Percentiles rank a stretch among this genome's conserved stretches.
phyloP scores from a whole-genome alignment of 2,888 invertebrate genomes.

The Neoscelio sp. region DNA sequence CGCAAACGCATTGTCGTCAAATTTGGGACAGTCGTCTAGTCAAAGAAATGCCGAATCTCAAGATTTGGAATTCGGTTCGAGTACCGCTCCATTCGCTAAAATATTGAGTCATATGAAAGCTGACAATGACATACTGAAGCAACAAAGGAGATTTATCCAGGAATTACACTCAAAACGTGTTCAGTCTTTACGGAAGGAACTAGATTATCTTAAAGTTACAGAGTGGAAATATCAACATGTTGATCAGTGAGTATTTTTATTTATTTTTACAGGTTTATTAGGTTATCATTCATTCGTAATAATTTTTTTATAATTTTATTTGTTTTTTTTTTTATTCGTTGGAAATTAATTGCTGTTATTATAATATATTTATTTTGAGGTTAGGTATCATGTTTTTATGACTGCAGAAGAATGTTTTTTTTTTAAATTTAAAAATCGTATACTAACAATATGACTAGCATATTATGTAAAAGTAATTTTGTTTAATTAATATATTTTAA shows the following conservation, averaged over 20 bases:
- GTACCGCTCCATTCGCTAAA: conserved; percentile 75
- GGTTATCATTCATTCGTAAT: no score
- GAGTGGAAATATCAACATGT: conserved; percentile 91
- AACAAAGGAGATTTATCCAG: conserved; percentile 85
- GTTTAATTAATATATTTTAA: no score
- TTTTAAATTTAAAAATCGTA: no score
- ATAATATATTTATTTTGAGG: no score
- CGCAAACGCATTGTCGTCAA: conserved; percentile 35
- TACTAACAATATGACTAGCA: no score
- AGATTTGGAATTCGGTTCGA: conserved; percentile 76
- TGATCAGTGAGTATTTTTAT: conserved; percentile 84
- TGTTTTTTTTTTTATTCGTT: no score
- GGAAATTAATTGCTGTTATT: no score
- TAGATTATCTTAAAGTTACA: conserved; percentile 90
- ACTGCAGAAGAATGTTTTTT: no score
- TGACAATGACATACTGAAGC: conserved; percentile 85
- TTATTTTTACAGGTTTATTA: no score
- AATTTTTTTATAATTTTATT: no score
- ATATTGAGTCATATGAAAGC: conserved; percentile 85
- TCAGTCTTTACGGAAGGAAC: conserved; percentile 88
- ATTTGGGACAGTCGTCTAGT: conserved; percentile 55
- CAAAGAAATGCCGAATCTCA: conserved; percentile 79
- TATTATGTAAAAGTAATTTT: no score
- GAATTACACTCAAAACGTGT: conserved; percentile 90
- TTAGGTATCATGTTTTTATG: no score